Evolutionary conservation across 1,140 invertebrate genomes (phyloP).

Genomic region (Saxidomus purpurata): DNA sequence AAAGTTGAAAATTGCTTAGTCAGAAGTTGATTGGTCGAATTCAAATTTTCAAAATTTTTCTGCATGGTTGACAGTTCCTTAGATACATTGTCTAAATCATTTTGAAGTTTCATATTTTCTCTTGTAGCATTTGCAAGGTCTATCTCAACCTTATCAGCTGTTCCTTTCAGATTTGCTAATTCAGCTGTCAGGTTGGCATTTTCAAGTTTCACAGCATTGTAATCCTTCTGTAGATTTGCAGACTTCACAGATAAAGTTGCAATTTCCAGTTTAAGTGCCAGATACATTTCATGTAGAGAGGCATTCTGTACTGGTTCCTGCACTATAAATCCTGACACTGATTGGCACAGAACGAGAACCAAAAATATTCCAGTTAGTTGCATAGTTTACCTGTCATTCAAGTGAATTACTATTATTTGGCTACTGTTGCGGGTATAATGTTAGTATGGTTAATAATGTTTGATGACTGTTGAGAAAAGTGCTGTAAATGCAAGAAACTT

Average conservation of each 20-base stretch:
- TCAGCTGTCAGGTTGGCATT: not conserved
- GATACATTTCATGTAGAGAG: conserved; percentile 6
- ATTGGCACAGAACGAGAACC: not conserved
- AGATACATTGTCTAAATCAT: not conserved
- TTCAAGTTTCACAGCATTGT: not conserved
- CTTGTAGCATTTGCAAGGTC: not conserved
- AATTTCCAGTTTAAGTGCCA: not conserved
- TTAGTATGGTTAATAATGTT: no score
- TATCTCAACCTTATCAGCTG: not conserved
- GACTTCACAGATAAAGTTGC: not conserved
- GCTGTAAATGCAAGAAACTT: no score
- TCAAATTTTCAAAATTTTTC: not conserved
- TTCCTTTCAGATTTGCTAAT: not conserved
- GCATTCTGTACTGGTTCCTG: not conserved
- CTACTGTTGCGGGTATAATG: no score
- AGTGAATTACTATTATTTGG: no score
- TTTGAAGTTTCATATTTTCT: not conserved
- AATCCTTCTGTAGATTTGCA: not conserved
- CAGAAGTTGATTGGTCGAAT: not conserved
- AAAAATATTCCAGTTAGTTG: not conserved
- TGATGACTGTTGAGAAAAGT: no score
- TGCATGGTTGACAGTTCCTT: not conserved
- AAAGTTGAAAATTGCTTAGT: not conserved
- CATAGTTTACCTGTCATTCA: not conserved
- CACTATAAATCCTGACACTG: not conserved